Conservation (phyloP, 1,140 invertebrate genomes). For the Zaprionus nigranus region DNA sequence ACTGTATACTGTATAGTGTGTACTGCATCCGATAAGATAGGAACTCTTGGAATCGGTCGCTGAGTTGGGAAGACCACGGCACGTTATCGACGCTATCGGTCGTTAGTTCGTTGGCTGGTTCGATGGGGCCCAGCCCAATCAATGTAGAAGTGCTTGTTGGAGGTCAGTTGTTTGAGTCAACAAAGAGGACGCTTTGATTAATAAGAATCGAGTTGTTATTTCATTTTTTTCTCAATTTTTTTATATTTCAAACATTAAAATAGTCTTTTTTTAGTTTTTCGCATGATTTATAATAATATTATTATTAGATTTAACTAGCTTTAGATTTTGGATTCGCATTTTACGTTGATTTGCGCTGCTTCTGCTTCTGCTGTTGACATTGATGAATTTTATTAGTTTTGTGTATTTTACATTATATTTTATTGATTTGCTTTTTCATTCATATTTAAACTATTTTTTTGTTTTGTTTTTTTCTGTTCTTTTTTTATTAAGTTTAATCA, state of each 20-base stretch:
- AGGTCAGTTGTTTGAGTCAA: constrained; percentile 82
- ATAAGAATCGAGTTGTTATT: constrained; percentile 34
- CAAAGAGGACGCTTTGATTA: constrained; percentile 48
- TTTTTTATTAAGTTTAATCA: constrained; percentile 74
- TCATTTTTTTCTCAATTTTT: constrained; percentile 60
- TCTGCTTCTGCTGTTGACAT: constrained; percentile 59
- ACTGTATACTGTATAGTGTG: constrained; percentile 23
- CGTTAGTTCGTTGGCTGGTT: constrained; percentile 40
- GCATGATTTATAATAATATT: constrained; percentile 64
- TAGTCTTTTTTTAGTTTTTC: constrained; percentile 73
- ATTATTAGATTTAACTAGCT: constrained; percentile 81
- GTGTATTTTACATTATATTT: constrained; percentile 76
- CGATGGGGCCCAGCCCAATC: constrained; percentile 58
- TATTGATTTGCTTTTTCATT: constrained; percentile 48
- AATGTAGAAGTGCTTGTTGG: constrained; percentile 79
- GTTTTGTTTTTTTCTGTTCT: constrained; percentile 53
- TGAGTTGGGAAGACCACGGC: constrained; percentile 41
- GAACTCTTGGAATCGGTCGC: constrained; percentile 57
- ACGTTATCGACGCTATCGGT: constrained; percentile 50
- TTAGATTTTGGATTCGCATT: constrained; percentile 75
- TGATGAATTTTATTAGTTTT: constrained; percentile 69
- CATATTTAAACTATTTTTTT: constrained; percentile 63
- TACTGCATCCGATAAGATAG: constrained; percentile 79
- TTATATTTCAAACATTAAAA: constrained; percentile 84
- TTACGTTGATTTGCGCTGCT: constrained; percentile 6